These are phyloP conservation scores for Pocillopora damicornis DNA, from an alignment of 64 coral and sea anemone species.

Conservation along the genomic window DNA sequence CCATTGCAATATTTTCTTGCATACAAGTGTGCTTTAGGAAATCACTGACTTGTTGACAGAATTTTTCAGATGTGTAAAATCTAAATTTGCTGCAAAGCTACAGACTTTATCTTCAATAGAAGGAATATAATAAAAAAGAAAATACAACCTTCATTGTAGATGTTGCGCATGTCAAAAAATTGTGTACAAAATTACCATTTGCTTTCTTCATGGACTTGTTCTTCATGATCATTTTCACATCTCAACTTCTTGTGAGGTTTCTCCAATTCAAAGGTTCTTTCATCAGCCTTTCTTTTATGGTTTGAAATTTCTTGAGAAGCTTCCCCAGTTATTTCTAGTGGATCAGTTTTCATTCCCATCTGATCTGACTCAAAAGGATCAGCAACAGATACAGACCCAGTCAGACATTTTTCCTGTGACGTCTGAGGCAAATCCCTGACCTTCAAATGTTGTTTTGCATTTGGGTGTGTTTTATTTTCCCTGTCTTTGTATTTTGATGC, in stretches of 20 bases:
- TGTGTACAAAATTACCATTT: conserved; percentile 11
- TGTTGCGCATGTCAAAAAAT: too few species aligned
- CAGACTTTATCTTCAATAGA: too few species aligned
- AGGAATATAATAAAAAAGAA: background rate
- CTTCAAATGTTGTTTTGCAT: background rate
- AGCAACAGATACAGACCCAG: background rate
- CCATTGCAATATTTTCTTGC: too few species aligned
- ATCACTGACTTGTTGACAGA: too few species aligned
- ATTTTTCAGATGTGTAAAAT: too few species aligned
- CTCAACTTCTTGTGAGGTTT: conserved; percentile 1
- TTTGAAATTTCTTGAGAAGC: background rate
- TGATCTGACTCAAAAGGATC: background rate
- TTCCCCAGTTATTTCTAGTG: background rate
- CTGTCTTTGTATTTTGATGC: background rate
- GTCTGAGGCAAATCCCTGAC: background rate
- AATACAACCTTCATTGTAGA: background rate
- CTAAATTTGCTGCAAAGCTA: too few species aligned
- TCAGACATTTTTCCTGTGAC: background rate
- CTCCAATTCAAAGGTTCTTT: background rate
- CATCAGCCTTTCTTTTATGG: conserved; percentile 15
- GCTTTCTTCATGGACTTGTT: conserved; percentile 1
- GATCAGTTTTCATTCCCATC: background rate
- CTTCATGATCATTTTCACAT: conserved; percentile 11
- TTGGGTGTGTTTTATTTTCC: background rate
- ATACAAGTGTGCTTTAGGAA: too few species aligned